A percentile compares a stretch with the other conserved stretches of the same genome.
Conservation (phyloP, 2,797 vertebrate species). For the Phataginus tricuspis region DNA sequence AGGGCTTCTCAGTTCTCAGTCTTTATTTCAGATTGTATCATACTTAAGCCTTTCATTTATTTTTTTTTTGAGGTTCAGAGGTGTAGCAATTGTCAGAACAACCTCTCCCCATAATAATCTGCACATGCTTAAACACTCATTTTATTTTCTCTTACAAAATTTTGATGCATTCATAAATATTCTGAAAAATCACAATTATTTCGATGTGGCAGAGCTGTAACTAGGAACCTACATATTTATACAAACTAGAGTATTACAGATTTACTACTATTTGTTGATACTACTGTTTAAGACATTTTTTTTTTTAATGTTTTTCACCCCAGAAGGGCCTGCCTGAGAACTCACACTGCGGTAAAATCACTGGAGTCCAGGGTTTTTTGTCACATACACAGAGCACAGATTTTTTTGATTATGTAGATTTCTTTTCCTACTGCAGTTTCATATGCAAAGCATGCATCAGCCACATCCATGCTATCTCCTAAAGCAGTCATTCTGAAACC, state of each 20-base stretch:
- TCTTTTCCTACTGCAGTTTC: conserved; percentile 88
- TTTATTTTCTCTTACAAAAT: conserved; percentile 78
- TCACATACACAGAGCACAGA: conserved; percentile 85
- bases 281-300: conserved; percentile 37
- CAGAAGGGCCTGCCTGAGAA: conserved; percentile 80
- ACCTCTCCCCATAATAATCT: conserved; percentile 58
- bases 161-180: conserved; percentile 23
- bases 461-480: conserved; percentile 90
- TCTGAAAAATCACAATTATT: conserved; percentile 60
- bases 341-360: conserved; percentile 73
- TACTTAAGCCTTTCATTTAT: conserved; percentile 79
- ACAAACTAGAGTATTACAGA: conserved; percentile 68
- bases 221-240: conserved; percentile 57
- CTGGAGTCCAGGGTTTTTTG: conserved; percentile 83
- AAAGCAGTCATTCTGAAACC: conserved; percentile 93
- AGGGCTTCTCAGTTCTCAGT: conserved; percentile 61
- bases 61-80: conserved; percentile 74
- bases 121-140: conserved; percentile 52
- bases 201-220: conserved; percentile 18
- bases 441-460: conserved; percentile 92
- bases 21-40: conserved; percentile 69
- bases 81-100: conserved; percentile 64
- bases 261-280: conserved; percentile 78
- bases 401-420: conserved; percentile 92
- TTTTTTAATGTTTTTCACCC: conserved; percentile 60